Conservation (phyloP, 2,888 invertebrate species). For the Oligia fasciuncula region DNA sequence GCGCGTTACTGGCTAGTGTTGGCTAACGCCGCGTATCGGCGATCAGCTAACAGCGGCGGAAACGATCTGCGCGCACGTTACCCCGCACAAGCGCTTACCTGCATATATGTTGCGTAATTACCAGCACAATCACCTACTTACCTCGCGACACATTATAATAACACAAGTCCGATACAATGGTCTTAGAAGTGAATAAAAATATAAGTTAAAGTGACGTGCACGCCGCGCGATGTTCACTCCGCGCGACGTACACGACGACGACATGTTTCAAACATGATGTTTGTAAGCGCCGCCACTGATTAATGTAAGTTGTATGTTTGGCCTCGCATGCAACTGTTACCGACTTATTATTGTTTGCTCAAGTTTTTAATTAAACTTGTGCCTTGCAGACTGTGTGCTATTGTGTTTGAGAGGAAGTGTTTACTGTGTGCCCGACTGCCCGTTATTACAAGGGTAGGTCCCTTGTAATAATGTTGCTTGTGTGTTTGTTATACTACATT, state of each 20-base stretch:
- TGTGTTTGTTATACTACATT: no score
- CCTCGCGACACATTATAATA: conserved; percentile 13
- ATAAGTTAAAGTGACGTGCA: conserved; percentile 5
- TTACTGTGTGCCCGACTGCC: no score
- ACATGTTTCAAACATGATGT: no score
- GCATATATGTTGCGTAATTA: not conserved
- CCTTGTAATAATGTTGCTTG: no score
- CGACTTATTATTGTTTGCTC: conserved; percentile 33
- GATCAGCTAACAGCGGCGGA: conserved; percentile 46
- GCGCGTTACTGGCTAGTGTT: conserved; percentile 2
- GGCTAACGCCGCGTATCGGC: conserved; percentile 38
- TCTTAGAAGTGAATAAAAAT: conserved; percentile 24
- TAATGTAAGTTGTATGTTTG: conserved; percentile 4
- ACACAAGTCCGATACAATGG: not conserved
- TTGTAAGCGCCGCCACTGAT: conserved; percentile 1
- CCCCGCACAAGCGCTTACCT: not conserved
- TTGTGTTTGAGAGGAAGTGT: not conserved
- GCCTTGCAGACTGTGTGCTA: conserved; percentile 3
- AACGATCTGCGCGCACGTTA: conserved; percentile 34
- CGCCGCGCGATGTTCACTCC: not conserved
- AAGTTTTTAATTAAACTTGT: conserved; percentile 47
- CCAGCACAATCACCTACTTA: conserved; percentile 1
- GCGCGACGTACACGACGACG: not conserved
- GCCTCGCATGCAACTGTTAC: conserved; percentile 34
- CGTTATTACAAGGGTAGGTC: no score